phyloP scores from a whole-genome alignment of 2,888 invertebrate genomes.

The Chaitophorus viminalis region DNA sequence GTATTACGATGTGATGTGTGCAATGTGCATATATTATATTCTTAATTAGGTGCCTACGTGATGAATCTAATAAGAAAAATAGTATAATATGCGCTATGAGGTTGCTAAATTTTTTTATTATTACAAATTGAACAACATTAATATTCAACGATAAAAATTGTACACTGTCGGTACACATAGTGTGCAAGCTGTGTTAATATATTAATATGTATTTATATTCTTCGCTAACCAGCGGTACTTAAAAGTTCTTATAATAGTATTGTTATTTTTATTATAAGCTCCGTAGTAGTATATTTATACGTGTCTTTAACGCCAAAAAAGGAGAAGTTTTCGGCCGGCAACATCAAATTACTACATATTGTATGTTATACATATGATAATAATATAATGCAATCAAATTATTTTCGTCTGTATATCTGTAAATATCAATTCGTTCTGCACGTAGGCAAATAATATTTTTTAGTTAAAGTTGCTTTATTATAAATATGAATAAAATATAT shows the following conservation, averaged over 20 bases:
- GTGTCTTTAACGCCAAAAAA: not conserved
- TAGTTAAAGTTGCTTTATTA: too few relatives aligned
- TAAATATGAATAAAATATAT: too few relatives aligned
- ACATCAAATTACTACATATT: not conserved
- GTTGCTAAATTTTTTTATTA: not conserved
- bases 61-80: not conserved
- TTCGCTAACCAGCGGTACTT: not conserved
- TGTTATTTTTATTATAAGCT: not conserved
- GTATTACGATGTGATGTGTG: not conserved
- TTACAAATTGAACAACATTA: conserved; percentile 7
- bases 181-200: not conserved
- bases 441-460: too few relatives aligned
- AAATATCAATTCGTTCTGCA: not conserved
- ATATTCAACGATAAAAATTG: not conserved
- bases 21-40: not conserved
- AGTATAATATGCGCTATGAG: not conserved
- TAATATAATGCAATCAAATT: not conserved
- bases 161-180: too few relatives aligned
- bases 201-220: not conserved
- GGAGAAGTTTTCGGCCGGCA: not conserved
- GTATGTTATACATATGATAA: not conserved
- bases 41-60: not conserved
- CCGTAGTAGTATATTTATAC: not conserved
- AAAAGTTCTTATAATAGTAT: not conserved
- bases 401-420: not conserved